These are phyloP conservation scores for Cariama cristata DNA, from an alignment of 2,113 vertebrate species.

Conservation along the genomic window DNA sequence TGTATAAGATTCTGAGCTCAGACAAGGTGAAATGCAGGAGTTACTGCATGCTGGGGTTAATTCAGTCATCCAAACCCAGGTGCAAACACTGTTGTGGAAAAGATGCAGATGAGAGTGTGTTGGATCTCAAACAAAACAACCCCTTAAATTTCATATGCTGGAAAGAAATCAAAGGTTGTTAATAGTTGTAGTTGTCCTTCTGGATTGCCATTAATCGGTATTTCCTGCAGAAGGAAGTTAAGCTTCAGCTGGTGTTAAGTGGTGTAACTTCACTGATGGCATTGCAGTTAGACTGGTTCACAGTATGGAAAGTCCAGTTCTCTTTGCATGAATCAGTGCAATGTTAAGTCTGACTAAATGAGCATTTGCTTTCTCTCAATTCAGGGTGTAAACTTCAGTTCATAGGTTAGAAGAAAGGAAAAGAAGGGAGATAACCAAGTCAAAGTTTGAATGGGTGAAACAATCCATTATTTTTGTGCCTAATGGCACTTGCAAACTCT, in stretches of 20 bases:
- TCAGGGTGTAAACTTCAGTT: background rate
- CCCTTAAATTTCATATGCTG: background rate
- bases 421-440: background rate
- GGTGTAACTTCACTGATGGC: background rate
- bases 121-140: background rate
- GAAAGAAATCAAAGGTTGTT: background rate
- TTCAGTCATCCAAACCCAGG: background rate
- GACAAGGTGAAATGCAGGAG: background rate
- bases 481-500: background rate
- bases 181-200: background rate
- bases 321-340: background rate
- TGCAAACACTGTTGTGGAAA: background rate
- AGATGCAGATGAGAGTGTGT: background rate
- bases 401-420: background rate
- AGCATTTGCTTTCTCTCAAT: background rate
- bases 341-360: background rate
- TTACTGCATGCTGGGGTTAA: background rate
- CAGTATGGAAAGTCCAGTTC: background rate
- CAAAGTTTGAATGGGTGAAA: background rate
- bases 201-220: background rate
- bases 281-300: background rate
- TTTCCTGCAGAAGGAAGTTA: background rate
- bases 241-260: background rate
- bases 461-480: slow-evolving; percentile 7
- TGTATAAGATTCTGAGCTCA: background rate